Conservation (phyloP, 2,888 invertebrate genomes). For the Beris morrisii region DNA sequence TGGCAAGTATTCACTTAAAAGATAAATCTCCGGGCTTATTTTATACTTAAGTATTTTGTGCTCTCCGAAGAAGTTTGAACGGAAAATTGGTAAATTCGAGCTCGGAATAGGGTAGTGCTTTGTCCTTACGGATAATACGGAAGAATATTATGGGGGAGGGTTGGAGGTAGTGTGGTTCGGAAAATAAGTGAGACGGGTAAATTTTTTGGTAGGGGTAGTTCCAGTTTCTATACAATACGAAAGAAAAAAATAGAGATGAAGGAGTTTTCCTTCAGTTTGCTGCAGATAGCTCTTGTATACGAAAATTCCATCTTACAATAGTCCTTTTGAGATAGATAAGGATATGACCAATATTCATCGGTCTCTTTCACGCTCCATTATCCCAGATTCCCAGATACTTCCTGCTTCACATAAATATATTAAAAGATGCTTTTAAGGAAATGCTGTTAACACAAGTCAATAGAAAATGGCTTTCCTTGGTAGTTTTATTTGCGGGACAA, state of each 20-base stretch:
- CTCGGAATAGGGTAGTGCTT: not conserved
- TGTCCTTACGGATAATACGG: conserved; percentile 28
- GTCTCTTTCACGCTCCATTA: no score
- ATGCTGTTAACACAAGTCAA: conserved; percentile 39
- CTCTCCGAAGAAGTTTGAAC: not conserved
- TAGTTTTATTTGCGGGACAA: not conserved
- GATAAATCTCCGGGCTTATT: conserved; percentile 40
- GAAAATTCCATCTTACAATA: not conserved
- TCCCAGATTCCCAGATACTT: not conserved
- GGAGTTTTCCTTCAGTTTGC: not conserved
- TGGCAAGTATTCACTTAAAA: conserved; percentile 41
- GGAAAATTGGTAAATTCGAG: conserved; percentile 16
- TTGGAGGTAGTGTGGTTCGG: no score
- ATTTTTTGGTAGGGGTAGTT: conserved; percentile 1
- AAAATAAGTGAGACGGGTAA: no score
- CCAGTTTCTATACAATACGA: not conserved
- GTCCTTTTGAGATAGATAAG: not conserved
- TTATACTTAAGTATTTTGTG: conserved; percentile 34
- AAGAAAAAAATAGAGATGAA: not conserved
- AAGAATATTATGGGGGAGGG: conserved; percentile 4
- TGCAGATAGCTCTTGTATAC: not conserved
- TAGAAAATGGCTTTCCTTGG: not conserved
- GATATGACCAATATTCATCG: not conserved
- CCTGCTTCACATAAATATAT: conserved; percentile 41
- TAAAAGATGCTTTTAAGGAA: conserved; percentile 43